Percentiles rank a stretch among this genome's conserved stretches.
phyloP scores from a whole-genome alignment of 2,888 invertebrate species.

The Tenodera sinensis region DNA sequence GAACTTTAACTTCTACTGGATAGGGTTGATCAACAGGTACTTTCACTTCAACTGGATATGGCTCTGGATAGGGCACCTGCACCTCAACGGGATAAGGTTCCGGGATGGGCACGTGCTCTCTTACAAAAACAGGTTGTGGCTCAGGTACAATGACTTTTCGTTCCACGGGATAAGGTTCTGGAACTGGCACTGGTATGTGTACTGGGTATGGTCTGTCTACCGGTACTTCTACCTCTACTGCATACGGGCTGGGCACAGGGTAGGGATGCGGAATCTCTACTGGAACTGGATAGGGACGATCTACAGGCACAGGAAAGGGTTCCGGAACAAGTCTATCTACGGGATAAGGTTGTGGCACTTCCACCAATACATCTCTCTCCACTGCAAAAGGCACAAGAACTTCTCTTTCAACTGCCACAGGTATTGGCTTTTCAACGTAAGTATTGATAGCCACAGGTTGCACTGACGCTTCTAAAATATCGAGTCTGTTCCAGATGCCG shows the following conservation, averaged over 20 bases:
- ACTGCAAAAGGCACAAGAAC: background rate
- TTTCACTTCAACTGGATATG: conserved; percentile 51
- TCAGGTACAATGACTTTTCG: conserved; percentile 43
- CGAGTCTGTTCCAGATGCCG: background rate
- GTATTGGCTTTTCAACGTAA: conserved; percentile 60
- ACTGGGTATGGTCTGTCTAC: conserved; percentile 48
- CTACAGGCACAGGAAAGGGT: conserved; percentile 53
- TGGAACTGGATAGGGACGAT: conserved; percentile 11
- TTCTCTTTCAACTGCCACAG: no score
- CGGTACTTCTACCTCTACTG: conserved; percentile 20
- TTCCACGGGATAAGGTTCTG: conserved; percentile 4
- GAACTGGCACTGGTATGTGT: conserved; percentile 53
- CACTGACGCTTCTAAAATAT: background rate
- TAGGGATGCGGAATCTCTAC: background rate
- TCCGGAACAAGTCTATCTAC: conserved; percentile 55
- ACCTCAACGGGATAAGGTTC: conserved; percentile 41
- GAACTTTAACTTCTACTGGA: conserved; percentile 56
- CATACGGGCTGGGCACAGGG: conserved; percentile 2
- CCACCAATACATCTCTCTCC: conserved; percentile 18
- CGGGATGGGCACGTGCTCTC: conserved; percentile 42
- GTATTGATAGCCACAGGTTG: conserved; percentile 70
- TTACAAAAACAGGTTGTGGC: conserved; percentile 57
- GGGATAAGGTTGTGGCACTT: conserved; percentile 45
- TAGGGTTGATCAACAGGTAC: conserved; percentile 69
- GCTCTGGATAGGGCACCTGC: background rate